Conservation (phyloP, 2,888 invertebrate genomes). For the Epinotia ramella region DNA sequence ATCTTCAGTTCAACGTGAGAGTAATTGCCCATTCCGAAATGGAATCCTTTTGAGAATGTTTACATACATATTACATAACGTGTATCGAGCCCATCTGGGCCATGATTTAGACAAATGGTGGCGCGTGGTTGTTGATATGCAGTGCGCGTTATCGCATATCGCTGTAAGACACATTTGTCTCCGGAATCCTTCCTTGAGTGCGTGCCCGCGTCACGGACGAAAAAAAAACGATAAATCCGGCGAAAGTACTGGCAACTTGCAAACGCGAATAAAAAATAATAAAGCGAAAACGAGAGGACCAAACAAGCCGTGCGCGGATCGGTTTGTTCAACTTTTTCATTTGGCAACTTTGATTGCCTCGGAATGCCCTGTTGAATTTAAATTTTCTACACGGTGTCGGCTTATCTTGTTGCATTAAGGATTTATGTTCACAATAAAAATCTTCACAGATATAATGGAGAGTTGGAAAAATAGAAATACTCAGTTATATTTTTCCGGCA, state of each 20-base stretch:
- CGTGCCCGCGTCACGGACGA: constrained; percentile 56
- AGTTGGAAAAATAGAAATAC: not conserved
- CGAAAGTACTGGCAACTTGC: constrained; percentile 47
- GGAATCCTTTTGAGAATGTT: constrained; percentile 33
- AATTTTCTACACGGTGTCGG: constrained; percentile 57
- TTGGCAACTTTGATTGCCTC: constrained; percentile 74
- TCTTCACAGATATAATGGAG: constrained; percentile 23
- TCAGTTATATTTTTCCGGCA: constrained; percentile 12
- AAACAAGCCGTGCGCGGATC: constrained; percentile 52
- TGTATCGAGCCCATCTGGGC: constrained; percentile 31
- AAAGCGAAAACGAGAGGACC: constrained; percentile 58
- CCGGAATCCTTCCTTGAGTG: constrained; percentile 49
- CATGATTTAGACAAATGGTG: constrained; percentile 43
- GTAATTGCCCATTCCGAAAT: constrained; percentile 33
- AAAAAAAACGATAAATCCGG: constrained; percentile 63
- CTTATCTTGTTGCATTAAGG: constrained; percentile 55
- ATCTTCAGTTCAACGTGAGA: constrained; percentile 23
- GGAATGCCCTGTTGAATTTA: constrained; percentile 62
- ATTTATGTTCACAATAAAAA: constrained; percentile 33
- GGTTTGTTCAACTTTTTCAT: constrained; percentile 67
- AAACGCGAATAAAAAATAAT: constrained; percentile 64
- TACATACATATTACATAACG: constrained; percentile 42
- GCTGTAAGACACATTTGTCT: constrained; percentile 67
- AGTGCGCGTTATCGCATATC: constrained; percentile 50
- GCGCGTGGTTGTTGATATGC: constrained; percentile 49